phyloP scores from a whole-genome alignment of 2,797 vertebrate species.

The Argyrosomus regius region DNA sequence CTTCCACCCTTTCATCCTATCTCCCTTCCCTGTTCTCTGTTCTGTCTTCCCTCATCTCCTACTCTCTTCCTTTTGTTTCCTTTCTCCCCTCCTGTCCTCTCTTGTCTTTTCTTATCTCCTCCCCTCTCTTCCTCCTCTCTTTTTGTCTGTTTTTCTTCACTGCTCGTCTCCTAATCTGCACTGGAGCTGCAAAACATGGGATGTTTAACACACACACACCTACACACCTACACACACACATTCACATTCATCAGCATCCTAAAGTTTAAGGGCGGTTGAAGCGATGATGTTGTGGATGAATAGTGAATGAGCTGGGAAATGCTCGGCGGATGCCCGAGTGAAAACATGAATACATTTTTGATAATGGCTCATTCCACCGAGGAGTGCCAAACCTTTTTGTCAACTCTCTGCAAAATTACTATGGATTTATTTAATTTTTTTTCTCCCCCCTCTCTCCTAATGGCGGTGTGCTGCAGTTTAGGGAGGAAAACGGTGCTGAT shows the following conservation, averaged over 20 bases:
- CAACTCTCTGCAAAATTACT: constrained; percentile 49
- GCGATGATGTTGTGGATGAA: constrained; percentile 58
- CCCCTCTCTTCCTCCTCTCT: not conserved
- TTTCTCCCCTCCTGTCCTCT: not conserved
- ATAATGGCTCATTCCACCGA: constrained; percentile 49
- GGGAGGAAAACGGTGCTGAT: constrained; percentile 17
- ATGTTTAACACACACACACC: not conserved
- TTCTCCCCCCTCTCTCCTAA: constrained; percentile 7
- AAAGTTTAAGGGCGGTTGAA: constrained; percentile 33
- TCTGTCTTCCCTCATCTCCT: not conserved
- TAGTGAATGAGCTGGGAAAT: constrained; percentile 63
- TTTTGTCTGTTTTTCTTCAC: not conserved
- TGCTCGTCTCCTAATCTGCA: not conserved
- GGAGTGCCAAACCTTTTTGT: constrained; percentile 51
- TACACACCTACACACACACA: not conserved
- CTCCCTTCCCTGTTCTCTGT: too few species aligned
- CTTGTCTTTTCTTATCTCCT: not conserved
- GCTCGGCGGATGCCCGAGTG: constrained; percentile 45
- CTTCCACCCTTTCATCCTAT: not conserved
- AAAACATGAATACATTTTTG: constrained; percentile 63
- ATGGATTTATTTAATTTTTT: constrained; percentile 18
- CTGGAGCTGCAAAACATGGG: not conserved
- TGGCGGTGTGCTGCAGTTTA: constrained; percentile 17
- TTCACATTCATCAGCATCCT: not conserved
- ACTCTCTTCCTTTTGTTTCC: not conserved